A percentile compares a stretch with the other conserved stretches of the same genome.
Conservation (phyloP, 1,140 invertebrate species). For the Anastatus disparis region DNA sequence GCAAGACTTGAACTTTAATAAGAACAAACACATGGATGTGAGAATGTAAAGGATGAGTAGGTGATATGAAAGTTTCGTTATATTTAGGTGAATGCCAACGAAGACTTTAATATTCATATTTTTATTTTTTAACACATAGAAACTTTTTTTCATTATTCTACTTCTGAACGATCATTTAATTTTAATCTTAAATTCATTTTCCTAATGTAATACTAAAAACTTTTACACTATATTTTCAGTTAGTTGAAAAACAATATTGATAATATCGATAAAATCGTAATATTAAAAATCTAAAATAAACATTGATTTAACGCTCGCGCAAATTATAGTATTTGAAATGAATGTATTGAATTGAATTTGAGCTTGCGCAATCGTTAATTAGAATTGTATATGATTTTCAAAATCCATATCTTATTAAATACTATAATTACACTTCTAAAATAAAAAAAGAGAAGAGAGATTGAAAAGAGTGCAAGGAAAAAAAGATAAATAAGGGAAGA, state of each 20-base stretch:
- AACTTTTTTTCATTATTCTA: not conserved
- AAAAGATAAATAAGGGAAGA: too few species aligned
- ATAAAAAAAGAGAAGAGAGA: not conserved
- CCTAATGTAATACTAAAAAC: too few species aligned
- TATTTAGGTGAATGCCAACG: conserved; percentile 13
- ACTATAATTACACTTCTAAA: not conserved
- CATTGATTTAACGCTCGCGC: too few species aligned
- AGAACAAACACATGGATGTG: not conserved
- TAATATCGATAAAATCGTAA: too few species aligned
- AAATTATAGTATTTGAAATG: too few species aligned
- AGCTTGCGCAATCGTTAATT: not conserved
- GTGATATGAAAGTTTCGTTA: not conserved
- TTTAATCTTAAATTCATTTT: too few species aligned
- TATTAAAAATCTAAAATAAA: too few species aligned
- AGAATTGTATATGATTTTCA: conserved; percentile 6
- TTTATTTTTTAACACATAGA: not conserved
- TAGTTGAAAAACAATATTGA: too few species aligned
- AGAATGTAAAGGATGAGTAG: not conserved
- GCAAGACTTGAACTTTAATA: not conserved
- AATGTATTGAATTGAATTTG: not conserved
- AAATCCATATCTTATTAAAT: conserved; percentile 4
- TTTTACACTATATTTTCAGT: too few species aligned
- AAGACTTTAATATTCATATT: not conserved
- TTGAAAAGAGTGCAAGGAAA: too few species aligned
- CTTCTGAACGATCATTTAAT: too few species aligned